Conservation (phyloP, 2,797 vertebrate genomes). For the Oceanodroma leucorhoa region DNA sequence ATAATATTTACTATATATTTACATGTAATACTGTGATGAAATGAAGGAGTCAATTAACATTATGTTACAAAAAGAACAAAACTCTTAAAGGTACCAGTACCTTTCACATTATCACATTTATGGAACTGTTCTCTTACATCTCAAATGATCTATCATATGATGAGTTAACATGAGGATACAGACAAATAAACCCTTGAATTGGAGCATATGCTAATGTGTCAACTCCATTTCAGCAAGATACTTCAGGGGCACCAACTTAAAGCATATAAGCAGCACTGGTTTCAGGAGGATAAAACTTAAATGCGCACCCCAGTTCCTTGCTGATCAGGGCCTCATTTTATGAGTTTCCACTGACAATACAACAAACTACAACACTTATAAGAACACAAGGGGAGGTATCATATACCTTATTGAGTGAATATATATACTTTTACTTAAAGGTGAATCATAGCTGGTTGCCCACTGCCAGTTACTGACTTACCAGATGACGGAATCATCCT, state of each 20-base stretch:
- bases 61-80: slow-evolving; percentile 49
- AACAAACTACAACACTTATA: background rate
- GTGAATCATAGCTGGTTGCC: background rate
- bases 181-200: background rate
- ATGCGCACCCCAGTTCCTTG: background rate
- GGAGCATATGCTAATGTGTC: background rate
- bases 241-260: background rate
- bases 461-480: background rate
- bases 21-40: slow-evolving; percentile 76
- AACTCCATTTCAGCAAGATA: background rate
- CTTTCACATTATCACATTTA: slow-evolving; percentile 40
- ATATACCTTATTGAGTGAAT: background rate
- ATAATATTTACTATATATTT: slow-evolving; percentile 73
- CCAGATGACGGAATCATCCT: background rate
- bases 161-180: background rate
- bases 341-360: background rate
- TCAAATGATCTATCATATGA: background rate
- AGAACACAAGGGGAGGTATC: background rate
- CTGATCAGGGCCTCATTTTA: background rate
- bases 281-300: background rate
- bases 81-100: slow-evolving; percentile 43
- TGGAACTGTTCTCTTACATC: slow-evolving; percentile 18
- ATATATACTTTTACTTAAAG: background rate
- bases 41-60: slow-evolving; percentile 46
- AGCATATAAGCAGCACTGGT: background rate